phyloP scores from a whole-genome alignment of 2,888 invertebrate genomes.

The Plebejus anna region DNA sequence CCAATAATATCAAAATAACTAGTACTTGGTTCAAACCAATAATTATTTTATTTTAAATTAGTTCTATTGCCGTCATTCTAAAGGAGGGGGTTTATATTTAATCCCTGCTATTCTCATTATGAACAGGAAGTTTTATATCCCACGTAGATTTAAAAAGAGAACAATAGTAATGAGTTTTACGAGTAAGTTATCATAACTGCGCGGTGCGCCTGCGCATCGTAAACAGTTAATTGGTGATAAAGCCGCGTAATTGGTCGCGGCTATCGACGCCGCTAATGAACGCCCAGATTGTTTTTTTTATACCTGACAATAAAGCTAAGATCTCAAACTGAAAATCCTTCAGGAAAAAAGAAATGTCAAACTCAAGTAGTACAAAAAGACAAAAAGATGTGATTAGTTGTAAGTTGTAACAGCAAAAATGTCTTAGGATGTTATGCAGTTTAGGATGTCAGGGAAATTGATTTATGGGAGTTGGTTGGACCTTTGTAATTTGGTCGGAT shows the following conservation, averaged over 20 bases:
- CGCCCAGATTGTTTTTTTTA: constrained; percentile 35
- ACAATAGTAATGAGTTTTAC: constrained; percentile 14
- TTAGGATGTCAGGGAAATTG: too few relatives aligned
- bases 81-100: too few relatives aligned
- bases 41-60: too few relatives aligned
- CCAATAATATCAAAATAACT: too few relatives aligned
- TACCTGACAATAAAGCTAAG: background rate
- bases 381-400: too few relatives aligned
- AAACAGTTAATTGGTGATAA: constrained; percentile 71
- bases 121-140: background rate
- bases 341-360: background rate
- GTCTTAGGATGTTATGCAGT: too few relatives aligned
- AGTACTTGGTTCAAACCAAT: too few relatives aligned
- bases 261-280: constrained; percentile 69
- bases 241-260: constrained; percentile 62
- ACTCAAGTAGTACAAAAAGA: too few relatives aligned
- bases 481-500: too few relatives aligned
- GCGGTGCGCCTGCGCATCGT: constrained; percentile 52
- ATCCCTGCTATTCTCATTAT: background rate
- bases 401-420: too few relatives aligned
- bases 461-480: too few relatives aligned
- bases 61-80: too few relatives aligned
- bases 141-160: background rate
- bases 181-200: constrained; percentile 15
- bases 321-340: background rate